Evolutionary conservation across 2,797 vertebrate genomes (phyloP).

Genomic region (Thunnus albacares): DNA sequence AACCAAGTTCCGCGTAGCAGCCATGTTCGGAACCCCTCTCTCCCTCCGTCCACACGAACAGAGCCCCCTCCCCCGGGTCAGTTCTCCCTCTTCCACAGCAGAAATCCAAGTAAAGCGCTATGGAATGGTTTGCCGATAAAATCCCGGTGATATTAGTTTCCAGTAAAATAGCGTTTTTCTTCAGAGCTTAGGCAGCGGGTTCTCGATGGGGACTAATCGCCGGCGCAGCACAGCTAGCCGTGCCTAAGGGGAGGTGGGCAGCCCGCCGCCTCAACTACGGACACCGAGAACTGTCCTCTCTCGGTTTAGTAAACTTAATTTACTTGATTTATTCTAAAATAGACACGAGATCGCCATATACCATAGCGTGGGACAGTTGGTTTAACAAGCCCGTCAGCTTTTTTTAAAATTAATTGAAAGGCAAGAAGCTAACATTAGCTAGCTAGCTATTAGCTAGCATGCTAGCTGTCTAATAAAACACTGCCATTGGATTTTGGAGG

Average conservation of each 20-base stretch:
- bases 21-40: conserved; percentile 86
- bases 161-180: conserved; percentile 43
- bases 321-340: conserved; percentile 1
- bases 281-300: conserved; percentile 40
- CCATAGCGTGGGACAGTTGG: background rate
- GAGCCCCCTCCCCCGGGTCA: conserved; percentile 83
- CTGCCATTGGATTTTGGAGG: conserved; percentile 71
- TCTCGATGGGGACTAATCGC: conserved; percentile 57
- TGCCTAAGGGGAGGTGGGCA: conserved; percentile 73
- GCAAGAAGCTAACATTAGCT: conserved; percentile 69
- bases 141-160: conserved; percentile 50
- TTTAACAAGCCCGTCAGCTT: conserved; percentile 26
- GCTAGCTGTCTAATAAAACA: conserved; percentile 79
- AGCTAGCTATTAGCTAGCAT: conserved; percentile 76
- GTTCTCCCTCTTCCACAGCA: conserved; percentile 74
- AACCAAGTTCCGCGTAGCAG: conserved; percentile 86
- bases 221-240: conserved; percentile 72
- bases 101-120: conserved; percentile 65
- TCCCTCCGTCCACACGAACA: conserved; percentile 83
- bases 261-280: conserved; percentile 64
- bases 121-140: conserved; percentile 24
- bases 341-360: background rate
- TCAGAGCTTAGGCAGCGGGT: conserved; percentile 40
- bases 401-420: conserved; percentile 47
- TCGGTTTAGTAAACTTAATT: conserved; percentile 13